These are phyloP conservation scores for Harmothoe impar DNA, from an alignment of 2,888 invertebrate species.

Conservation along the genomic window DNA sequence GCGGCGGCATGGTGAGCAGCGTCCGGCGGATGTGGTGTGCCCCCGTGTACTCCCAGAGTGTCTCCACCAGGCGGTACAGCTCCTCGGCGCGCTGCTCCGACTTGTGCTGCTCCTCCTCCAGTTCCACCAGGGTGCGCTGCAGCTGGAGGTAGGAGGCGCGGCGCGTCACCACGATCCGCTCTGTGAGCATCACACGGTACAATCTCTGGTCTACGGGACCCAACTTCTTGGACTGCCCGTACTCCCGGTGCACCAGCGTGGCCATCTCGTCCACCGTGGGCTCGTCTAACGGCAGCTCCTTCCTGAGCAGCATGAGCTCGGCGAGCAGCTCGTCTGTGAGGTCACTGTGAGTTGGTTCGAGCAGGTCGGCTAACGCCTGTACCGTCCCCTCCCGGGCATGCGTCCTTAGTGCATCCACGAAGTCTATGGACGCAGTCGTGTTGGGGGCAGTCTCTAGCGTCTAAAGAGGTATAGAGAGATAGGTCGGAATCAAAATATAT, in stretches of 20 bases:
- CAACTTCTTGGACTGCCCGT: neutral
- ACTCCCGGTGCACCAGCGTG: conserved; percentile 19
- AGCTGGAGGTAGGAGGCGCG: neutral
- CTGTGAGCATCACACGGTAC: neutral
- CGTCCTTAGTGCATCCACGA: neutral
- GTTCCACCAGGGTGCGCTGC: neutral
- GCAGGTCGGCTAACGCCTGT: neutral
- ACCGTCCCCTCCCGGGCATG: conserved; percentile 20
- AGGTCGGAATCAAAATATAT: neutral
- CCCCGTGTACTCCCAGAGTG: neutral
- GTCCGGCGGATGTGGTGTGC: neutral
- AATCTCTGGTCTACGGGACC: conserved; percentile 49
- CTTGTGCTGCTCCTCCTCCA: neutral
- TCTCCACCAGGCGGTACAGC: neutral
- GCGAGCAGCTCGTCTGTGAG: conserved; percentile 46
- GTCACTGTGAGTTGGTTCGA: neutral
- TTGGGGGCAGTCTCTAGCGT: neutral
- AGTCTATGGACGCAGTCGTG: neutral
- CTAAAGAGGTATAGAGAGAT: neutral
- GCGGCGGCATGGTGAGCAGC: neutral
- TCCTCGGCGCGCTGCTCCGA: neutral
- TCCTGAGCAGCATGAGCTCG: neutral
- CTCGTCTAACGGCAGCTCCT: conserved; percentile 11
- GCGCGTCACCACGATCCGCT: neutral
- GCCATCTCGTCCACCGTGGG: conserved; percentile 39